These are phyloP conservation scores for Avahi laniger DNA, from an alignment of 2,797 vertebrate genomes.

Conservation along the genomic window DNA sequence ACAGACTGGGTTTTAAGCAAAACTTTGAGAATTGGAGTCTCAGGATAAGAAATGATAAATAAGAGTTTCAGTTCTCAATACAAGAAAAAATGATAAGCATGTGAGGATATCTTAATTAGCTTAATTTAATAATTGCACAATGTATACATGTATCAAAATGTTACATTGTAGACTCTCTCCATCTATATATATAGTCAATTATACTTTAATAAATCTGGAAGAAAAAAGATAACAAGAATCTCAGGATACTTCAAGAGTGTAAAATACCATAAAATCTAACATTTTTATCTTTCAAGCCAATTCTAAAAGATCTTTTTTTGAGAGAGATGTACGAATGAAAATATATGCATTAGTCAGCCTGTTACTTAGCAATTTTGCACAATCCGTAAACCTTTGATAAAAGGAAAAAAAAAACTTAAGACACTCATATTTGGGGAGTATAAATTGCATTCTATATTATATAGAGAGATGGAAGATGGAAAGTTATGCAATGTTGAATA, in stretches of 20 bases:
- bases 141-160: neutral
- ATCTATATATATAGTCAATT: neutral
- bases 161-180: neutral
- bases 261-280: neutral
- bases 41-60: neutral
- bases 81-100: neutral
- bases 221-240: neutral
- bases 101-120: neutral
- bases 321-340: neutral
- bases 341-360: neutral
- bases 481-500: neutral
- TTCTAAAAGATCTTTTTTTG: neutral
- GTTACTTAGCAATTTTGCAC: neutral
- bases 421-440: neutral
- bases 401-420: neutral
- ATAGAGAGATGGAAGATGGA: neutral
- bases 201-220: neutral
- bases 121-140: neutral
- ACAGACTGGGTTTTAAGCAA: neutral
- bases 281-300: neutral
- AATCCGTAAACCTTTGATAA: neutral
- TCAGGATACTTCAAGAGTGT: neutral
- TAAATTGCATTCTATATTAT: neutral
- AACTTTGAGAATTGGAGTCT: neutral
- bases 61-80: neutral